Conservation (phyloP, 2,113 vertebrate species). For the Colossoma macropomum region DNA sequence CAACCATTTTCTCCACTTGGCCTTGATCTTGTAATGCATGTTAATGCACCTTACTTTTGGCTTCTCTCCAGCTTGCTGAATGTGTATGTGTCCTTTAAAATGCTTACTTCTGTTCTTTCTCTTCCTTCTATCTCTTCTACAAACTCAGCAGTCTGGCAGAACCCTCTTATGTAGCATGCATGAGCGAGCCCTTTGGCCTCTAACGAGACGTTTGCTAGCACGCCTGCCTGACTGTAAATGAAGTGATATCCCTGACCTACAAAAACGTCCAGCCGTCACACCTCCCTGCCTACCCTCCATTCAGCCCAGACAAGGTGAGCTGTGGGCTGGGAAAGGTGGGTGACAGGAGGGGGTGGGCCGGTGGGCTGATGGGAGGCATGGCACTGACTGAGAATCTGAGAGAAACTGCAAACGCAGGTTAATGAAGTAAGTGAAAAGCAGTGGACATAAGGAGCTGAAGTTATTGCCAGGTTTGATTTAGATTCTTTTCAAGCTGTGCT, state of each 20-base stretch:
- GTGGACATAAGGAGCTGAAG: not conserved
- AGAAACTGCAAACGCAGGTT: not conserved
- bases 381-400: no score
- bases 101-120: constrained; percentile 20
- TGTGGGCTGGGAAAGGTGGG: not conserved
- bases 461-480: not conserved
- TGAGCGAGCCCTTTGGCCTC: constrained; percentile 53
- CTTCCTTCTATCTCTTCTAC: not conserved
- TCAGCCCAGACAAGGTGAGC: constrained; percentile 2
- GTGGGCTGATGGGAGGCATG: not conserved
- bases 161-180: constrained; percentile 35
- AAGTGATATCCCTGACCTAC: constrained; percentile 68
- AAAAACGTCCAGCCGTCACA: constrained; percentile 50
- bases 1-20: not conserved
- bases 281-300: not conserved
- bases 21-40: constrained; percentile 16
- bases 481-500: not conserved
- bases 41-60: constrained; percentile 23
- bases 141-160: constrained; percentile 27
- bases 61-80: constrained; percentile 13
- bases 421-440: constrained; percentile 3
- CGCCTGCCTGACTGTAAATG: constrained; percentile 59
- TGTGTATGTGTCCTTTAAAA: constrained; percentile 25
- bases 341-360: not conserved
- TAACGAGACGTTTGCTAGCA: constrained; percentile 59